A percentile compares a stretch with the other conserved stretches of the same genome.
phyloP scores from a whole-genome alignment of 2,797 vertebrate genomes.

The Parauchenoglanis ngamensis region DNA sequence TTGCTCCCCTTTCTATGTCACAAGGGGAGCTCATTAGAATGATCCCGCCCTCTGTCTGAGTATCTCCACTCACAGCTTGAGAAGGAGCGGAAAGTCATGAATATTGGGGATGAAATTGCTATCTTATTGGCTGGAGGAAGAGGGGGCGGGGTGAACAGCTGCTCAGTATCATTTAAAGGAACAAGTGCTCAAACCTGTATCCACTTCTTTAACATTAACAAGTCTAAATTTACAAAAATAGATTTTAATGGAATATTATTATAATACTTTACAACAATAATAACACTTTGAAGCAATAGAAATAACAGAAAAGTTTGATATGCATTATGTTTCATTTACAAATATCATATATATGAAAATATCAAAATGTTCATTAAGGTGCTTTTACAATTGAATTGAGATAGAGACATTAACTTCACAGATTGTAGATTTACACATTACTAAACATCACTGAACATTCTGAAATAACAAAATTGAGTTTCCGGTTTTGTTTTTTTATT shows the following conservation, averaged over 20 bases:
- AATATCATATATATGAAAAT: background rate
- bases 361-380: background rate
- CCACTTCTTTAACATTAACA: constrained; percentile 7
- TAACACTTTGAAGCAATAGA: background rate
- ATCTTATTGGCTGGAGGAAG: too few species aligned
- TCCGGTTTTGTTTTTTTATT: too few species aligned
- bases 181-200: too few species aligned
- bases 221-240: background rate
- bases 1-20: too few species aligned
- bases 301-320: background rate
- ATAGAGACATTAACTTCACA: background rate
- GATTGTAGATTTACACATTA: background rate
- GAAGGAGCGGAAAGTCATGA: too few species aligned
- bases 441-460: background rate
- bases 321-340: background rate
- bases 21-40: too few species aligned
- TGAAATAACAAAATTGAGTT: background rate
- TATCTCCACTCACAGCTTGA: too few species aligned
- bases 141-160: too few species aligned
- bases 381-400: background rate
- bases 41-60: too few species aligned
- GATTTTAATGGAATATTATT: background rate
- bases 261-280: background rate
- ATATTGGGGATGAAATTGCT: too few species aligned
- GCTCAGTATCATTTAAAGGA: too few species aligned